These are phyloP conservation scores for Heliconius ismenius DNA, from an alignment of 2,888 invertebrate genomes.

Conservation along the genomic window DNA sequence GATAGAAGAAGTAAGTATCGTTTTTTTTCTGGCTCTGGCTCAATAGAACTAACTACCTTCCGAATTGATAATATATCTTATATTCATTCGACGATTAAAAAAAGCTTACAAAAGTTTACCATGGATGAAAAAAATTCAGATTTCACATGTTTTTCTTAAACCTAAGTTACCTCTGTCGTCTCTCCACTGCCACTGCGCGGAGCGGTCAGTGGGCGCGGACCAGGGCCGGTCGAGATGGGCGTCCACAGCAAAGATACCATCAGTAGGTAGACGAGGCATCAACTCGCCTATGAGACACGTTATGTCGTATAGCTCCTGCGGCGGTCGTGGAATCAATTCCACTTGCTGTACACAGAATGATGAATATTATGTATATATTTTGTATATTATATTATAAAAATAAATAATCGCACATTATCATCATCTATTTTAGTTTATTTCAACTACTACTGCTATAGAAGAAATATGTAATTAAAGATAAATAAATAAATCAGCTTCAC, in stretches of 20 bases:
- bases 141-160: conserved; percentile 1
- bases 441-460: too few species aligned
- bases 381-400: too few species aligned
- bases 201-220: conserved; percentile 90
- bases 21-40: neutral
- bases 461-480: too few species aligned
- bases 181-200: conserved; percentile 98
- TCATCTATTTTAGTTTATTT: too few species aligned
- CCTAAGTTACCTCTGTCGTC: conserved; percentile 89
- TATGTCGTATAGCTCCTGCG: conserved; percentile 98
- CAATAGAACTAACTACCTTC: neutral
- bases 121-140: neutral
- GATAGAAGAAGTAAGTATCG: too few species aligned
- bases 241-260: conserved; percentile 98
- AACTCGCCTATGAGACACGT: conserved; percentile 98
- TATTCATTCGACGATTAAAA: neutral
- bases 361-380: conserved; percentile 3
- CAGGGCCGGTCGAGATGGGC: conserved; percentile 90
- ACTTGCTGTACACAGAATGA: conserved; percentile 77
- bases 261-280: conserved; percentile 96
- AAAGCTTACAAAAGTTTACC: neutral
- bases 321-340: conserved; percentile 93
- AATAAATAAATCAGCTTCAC: too few species aligned
- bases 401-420: too few species aligned
- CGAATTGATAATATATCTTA: neutral